Percentiles rank a stretch among this genome's conserved stretches.
These are phyloP conservation scores for Malthinus seriepunctatus DNA, from an alignment of 2,888 invertebrate genomes.

Conservation along the genomic window DNA sequence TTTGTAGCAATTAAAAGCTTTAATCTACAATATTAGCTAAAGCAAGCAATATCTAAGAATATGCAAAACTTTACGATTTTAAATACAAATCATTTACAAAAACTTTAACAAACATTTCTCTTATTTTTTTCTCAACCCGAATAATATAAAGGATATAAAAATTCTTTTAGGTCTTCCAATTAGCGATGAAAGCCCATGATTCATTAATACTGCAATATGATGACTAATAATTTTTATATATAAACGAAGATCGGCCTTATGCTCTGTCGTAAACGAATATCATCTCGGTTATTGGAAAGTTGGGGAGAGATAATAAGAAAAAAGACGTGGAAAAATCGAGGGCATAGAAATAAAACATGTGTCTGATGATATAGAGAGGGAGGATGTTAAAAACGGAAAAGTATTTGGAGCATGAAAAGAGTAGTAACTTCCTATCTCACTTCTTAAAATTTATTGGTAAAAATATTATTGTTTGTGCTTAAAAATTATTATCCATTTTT, in stretches of 20 bases:
- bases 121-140: background rate
- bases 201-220: conserved; percentile 26
- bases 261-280: conserved; percentile 39
- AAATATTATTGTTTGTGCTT: conserved; percentile 1
- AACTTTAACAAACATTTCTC: too few relatives aligned
- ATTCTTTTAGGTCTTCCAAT: conserved; percentile 21
- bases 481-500: too few relatives aligned
- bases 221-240: conserved; percentile 31
- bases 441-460: conserved; percentile 25
- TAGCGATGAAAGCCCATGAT: conserved; percentile 21
- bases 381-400: conserved; percentile 38
- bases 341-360: conserved; percentile 47
- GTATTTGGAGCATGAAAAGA: conserved; percentile 40
- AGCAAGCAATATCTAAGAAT: conserved; percentile 6
- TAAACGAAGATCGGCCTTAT: conserved; percentile 25
- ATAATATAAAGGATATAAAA: background rate
- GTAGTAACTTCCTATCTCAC: conserved; percentile 38
- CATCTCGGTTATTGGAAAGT: conserved; percentile 36
- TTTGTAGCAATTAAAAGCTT: conserved; percentile 20
- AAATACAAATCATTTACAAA: background rate
- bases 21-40: conserved; percentile 15
- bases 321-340: conserved; percentile 37
- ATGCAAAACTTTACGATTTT: background rate
- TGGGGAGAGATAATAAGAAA: conserved; percentile 41
- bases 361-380: conserved; percentile 46